phyloP scores from a whole-genome alignment of 2,113 vertebrate genomes.

The Nicator chloris region DNA sequence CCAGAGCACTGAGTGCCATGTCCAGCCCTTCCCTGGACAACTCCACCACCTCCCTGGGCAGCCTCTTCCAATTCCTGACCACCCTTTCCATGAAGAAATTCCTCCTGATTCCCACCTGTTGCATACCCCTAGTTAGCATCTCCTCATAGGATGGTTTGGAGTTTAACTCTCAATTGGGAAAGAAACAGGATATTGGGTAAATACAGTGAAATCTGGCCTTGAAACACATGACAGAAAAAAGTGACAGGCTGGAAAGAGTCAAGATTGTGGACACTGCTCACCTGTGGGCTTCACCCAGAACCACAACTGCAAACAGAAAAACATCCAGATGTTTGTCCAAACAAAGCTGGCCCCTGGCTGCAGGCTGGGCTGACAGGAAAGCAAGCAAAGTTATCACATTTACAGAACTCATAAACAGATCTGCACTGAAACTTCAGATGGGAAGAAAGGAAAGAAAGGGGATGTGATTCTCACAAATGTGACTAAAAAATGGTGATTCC shows the following conservation, averaged over 20 bases:
- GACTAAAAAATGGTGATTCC: background rate
- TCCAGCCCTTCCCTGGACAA: background rate
- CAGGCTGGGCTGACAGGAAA: background rate
- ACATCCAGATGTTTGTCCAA: background rate
- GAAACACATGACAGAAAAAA: background rate
- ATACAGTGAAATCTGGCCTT: background rate
- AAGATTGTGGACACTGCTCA: background rate
- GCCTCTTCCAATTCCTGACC: background rate
- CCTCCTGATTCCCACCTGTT: background rate
- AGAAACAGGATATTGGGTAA: background rate
- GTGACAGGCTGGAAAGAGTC: background rate
- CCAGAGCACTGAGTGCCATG: background rate
- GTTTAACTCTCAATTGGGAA: background rate
- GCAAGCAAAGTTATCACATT: fast-evolving
- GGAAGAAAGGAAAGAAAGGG: background rate
- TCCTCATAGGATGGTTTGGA: background rate
- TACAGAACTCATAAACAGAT: background rate
- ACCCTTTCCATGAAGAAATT: background rate
- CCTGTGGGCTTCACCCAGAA: background rate
- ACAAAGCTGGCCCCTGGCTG: background rate
- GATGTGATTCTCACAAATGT: background rate
- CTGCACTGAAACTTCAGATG: background rate
- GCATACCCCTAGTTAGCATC: fast-evolving
- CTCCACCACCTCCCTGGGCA: background rate
- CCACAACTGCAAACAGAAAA: background rate